Evolutionary conservation across 2,888 invertebrate species (phyloP), one percentile per base, ranked within the genome.

Genomic region (Melinaea marsaeus): DNA sequence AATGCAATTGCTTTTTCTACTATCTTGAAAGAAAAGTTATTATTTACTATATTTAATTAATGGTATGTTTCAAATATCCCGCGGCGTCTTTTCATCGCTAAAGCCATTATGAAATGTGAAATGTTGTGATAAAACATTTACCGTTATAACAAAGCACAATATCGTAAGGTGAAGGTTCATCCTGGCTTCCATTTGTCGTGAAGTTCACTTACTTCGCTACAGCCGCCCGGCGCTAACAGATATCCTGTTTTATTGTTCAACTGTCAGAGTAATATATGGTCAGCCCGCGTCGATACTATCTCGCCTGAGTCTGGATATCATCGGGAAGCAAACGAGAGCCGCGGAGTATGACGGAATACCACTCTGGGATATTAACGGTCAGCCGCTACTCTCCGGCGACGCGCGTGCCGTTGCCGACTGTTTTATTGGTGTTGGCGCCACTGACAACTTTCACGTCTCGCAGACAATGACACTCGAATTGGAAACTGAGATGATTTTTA

Each of bases 391-490:
- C 68, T 54, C 63, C 62, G 56, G 69, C 73, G 74, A 66, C 72
- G 78, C 86, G 79, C 85, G 85, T 84, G 84, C 81, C 71, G 72
- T 75, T 77, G 78, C 80, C 80, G 83, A 78, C 82, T 71, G 79
- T 82, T 87, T 88, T 90, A 90, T 90, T 88, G 83, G 84, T 84
- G 86, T 81, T 85, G 89, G 90, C 89, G 90, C 90, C 90, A 87
- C 79, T 75, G 78, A 81, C 83, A 85, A 86, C 90, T 90, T 90
- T 90, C 90, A 82, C 88, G 80, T 85, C 86, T 81, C 85, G 77
- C 83, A 84, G 84, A 88, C 89, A 90, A 87, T 85, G 81, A 85
- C 79, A 78, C 81, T 86, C 85, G 86, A 90, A 88, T 90, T 86
- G 85, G 84, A 84, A 82, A 84, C 81, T 79, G 81, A 87, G 86